phyloP scores from a whole-genome alignment of 2,888 invertebrate genomes.

The Pollenia amentaria region DNA sequence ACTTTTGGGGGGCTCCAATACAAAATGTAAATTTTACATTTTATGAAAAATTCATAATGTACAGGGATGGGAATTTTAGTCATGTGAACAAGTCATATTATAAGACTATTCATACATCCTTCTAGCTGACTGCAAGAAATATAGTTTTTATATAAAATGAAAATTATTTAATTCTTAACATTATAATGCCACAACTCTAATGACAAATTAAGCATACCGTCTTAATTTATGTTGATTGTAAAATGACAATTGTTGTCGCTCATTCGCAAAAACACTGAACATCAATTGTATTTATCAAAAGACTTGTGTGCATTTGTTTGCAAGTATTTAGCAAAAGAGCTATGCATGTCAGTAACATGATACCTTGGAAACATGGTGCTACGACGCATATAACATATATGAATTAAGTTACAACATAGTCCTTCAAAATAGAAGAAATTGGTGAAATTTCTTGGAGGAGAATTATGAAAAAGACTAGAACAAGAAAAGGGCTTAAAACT shows the following conservation, averaged over 20 bases:
- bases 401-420: slow-evolving; percentile 50
- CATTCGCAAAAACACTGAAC: slow-evolving; percentile 46
- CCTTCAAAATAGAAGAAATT: not conserved
- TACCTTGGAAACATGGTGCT: slow-evolving; percentile 35
- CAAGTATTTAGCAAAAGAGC: slow-evolving; percentile 36
- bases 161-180: not conserved
- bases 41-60: too few relatives aligned
- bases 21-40: too few relatives aligned
- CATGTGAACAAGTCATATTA: too few relatives aligned
- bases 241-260: slow-evolving; percentile 53
- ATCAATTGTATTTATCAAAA: slow-evolving; percentile 7
- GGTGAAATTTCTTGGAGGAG: slow-evolving; percentile 58
- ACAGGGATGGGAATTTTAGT: too few relatives aligned
- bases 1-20: too few relatives aligned
- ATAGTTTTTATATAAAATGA: too few relatives aligned
- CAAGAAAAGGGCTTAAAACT: slow-evolving; percentile 6
- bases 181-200: not conserved
- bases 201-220: not conserved
- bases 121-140: too few relatives aligned
- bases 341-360: slow-evolving; percentile 44
- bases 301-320: slow-evolving; percentile 33
- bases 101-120: too few relatives aligned
- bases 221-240: not conserved
- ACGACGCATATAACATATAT: slow-evolving; percentile 1
- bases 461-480: slow-evolving; percentile 21